Base-by-base conservation (phyloP, 1,140 invertebrate genomes). In the Drosophila pectinifera region DNA sequence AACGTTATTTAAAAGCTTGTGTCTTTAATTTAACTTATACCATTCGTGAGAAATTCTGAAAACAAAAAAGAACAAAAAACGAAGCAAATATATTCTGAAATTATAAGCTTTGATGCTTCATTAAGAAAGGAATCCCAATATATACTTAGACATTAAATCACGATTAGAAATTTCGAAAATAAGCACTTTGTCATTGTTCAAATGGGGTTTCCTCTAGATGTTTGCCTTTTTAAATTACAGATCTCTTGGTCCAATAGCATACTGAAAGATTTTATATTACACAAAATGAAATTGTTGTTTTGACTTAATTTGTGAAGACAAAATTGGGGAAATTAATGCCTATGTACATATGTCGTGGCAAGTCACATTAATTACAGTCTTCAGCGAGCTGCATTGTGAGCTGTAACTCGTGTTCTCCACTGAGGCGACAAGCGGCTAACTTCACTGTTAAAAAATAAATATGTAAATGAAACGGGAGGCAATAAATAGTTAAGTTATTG, bases 351-450 rank as follows among this genome's bases (percentile, higher is more conserved):
- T 67, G 24, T 42, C 26, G 59, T 65, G 43, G 59, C 34, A 20
- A 34, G 45, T 53, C 64, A 42, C 13, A 65, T 65, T 68, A 65
- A 68, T 68, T 68, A 68, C 49, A 53, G 61, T 65, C 61, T 65
- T 68, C 64, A 51, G 43, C 42, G 58, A 43, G 42, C 16, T 41
- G 43, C 59, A 67, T 64, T 49, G 59, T 42, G 20, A 51, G 64
- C 61, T 65, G 45, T 34, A 51, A 39, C 38, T 43, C 58, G 20
- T 49, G 34, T 64, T 67, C 51, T 26, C 20, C 34, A 36, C 41
- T 41, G 11, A 55, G 16, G 42, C 53, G 36, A 39, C 10, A 42
- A 20, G 38, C 8, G 3, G 11, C 8, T 3, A 45, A 64, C 16
- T 59, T 26, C 11, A 16, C 22, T 45, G 31, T n/a, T n/a, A n/a